Conservation (phyloP, 2,888 invertebrate species). For the Ernsta delagoae region DNA sequence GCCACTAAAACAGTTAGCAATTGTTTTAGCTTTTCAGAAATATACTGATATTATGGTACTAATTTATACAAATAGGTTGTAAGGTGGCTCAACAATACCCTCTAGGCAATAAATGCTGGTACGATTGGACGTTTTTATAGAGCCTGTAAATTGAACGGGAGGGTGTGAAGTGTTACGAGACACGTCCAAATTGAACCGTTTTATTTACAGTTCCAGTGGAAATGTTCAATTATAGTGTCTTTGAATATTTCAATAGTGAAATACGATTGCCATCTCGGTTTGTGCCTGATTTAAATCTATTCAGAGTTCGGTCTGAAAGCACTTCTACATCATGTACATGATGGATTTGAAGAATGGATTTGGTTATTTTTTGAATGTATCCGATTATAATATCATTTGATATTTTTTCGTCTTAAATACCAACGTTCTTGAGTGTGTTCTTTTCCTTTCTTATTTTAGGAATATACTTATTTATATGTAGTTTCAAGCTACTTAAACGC, state of each 20-base stretch:
- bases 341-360: no score
- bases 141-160: constrained; percentile 42
- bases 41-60: constrained; percentile 44
- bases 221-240: constrained; percentile 18
- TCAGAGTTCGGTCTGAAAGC: background rate
- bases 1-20: background rate
- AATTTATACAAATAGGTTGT: constrained; percentile 45
- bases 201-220: constrained; percentile 29
- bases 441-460: no score
- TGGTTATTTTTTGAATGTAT: no score
- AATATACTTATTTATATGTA: no score
- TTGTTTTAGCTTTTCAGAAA: constrained; percentile 21
- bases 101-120: constrained; percentile 45
- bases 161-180: constrained; percentile 36
- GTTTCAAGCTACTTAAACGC: no score
- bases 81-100: constrained; percentile 44
- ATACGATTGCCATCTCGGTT: constrained; percentile 5
- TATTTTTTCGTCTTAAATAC: no score
- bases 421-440: no score
- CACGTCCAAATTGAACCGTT: constrained; percentile 35
- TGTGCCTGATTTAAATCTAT: constrained; percentile 8
- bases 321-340: background rate
- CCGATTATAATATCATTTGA: no score
- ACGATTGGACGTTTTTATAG: constrained; percentile 47
- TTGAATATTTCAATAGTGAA: constrained; percentile 18